Evolutionary conservation across 2,888 invertebrate genomes (phyloP).

Genomic region (Barypeithes pellucidus): DNA sequence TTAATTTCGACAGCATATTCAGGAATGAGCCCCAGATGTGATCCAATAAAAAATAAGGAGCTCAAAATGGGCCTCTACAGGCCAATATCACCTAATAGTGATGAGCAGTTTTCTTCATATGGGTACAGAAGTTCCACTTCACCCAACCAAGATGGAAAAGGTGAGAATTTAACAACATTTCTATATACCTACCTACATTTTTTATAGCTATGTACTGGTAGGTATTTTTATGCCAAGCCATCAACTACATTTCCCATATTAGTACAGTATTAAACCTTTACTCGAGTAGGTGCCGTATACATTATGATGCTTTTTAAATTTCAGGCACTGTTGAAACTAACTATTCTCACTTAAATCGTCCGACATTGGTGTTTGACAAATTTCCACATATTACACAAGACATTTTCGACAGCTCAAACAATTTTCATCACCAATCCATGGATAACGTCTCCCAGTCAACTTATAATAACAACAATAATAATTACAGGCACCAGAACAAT

Average conservation of each 20-base stretch:
- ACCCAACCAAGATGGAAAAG: constrained; percentile 29
- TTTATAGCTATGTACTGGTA: too few species aligned
- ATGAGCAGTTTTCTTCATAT: constrained; percentile 33
- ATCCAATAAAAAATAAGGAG: constrained; percentile 50
- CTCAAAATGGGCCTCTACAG: constrained; percentile 30
- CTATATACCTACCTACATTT: too few species aligned
- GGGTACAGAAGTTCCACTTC: constrained; percentile 38
- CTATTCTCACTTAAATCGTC: constrained; percentile 52
- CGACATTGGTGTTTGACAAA: constrained; percentile 59
- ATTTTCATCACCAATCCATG: constrained; percentile 54
- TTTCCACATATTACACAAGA: constrained; percentile 55
- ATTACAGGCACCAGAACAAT: constrained; percentile 31
- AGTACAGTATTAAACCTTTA: too few species aligned
- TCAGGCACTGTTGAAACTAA: constrained; percentile 15
- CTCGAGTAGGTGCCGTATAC: too few species aligned
- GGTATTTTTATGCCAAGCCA: too few species aligned
- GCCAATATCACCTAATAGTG: constrained; percentile 41
- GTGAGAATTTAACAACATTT: neutral
- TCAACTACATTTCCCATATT: too few species aligned
- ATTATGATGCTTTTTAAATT: too few species aligned
- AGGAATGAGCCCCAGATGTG: constrained; percentile 50
- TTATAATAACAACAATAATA: constrained; percentile 25
- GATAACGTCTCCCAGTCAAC: constrained; percentile 28
- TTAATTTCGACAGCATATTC: constrained; percentile 49
- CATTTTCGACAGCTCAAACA: constrained; percentile 53